Base-by-base conservation (phyloP, 2,888 invertebrate genomes). In the Synergus japonicus region DNA sequence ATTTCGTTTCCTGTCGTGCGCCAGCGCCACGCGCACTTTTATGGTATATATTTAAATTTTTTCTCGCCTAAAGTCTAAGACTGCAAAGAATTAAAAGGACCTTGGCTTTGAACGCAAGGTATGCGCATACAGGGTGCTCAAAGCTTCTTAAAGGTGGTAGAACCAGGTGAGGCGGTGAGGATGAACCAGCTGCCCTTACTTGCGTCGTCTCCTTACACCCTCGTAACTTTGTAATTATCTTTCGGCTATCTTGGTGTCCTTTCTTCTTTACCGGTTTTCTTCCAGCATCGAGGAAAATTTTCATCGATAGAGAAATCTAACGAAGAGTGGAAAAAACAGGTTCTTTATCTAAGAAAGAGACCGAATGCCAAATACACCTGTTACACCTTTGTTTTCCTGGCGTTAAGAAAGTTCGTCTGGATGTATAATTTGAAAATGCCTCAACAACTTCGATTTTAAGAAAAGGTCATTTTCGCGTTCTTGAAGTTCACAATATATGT, bases 91-190 rank as follows among this genome's bases (percentile, higher is more conserved):
- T 65, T 4, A 37, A 65, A 37, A 65, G 8, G 41, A 41, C 43
- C 41, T 65, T 86, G 85, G 84, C 82, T 83, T 81, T 76, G 69
- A 79, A 78, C 7, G 5, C 5, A 7, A 7, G 37, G 37, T 37
- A 37, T 4, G 37, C 65, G 77, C 60, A 76, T 64, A 76, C 60
- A 76, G 82, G 81, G 81, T 83, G 83, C 83, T 79, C 81, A 84
- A 77, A 79, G 76, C 79, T 76, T 80, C 78, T 80, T 60, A 78
- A 80, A 80, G 76, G 78, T 77, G 67, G 78, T 29, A 76, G 76
- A 76, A 83, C 82, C 87, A 88, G 89, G 87, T 89, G 87, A 87
- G 86, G 84, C 87, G 89, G 87, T 89, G 87, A 87, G 86, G 85
- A 81, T 85, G 85, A 86, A 83, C 73, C 89, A 89, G 89, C 88